Conservation (phyloP, 2,113 vertebrate genomes). For the Helogale parvula region DNA sequence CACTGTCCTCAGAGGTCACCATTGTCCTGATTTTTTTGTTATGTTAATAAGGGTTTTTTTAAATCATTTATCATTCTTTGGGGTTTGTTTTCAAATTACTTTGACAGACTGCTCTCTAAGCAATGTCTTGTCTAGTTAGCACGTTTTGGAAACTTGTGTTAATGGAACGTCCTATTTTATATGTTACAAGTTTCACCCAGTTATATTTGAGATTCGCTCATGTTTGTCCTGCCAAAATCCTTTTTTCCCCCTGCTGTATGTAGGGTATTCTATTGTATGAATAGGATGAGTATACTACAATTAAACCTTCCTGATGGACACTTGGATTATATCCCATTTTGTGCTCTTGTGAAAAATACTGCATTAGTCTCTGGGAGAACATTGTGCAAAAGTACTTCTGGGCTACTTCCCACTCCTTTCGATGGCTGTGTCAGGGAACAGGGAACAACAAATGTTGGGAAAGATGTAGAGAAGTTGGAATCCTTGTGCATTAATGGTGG, state of each 20-base stretch:
- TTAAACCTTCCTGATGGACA: neutral
- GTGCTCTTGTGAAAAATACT: neutral
- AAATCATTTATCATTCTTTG: slow-evolving; percentile 8
- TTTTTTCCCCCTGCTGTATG: neutral
- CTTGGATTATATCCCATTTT: neutral
- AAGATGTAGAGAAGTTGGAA: neutral
- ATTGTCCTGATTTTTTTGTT: slow-evolving; percentile 20
- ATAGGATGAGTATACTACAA: neutral
- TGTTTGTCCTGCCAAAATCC: neutral
- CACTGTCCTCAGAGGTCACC: neutral
- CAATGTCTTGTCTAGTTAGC: neutral
- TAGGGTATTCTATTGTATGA: neutral
- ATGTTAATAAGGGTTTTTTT: neutral
- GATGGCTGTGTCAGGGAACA: neutral
- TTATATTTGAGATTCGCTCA: slow-evolving; percentile 26
- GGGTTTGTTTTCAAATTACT: slow-evolving; percentile 11
- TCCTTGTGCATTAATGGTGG: neutral
- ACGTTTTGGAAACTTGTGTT: slow-evolving; percentile 27
- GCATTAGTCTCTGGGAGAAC: neutral
- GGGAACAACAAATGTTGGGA: neutral
- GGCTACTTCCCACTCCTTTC: neutral
- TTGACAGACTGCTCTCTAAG: neutral
- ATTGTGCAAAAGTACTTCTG: neutral
- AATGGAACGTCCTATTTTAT: slow-evolving; percentile 7
- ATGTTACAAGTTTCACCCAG: neutral